These are phyloP conservation scores for Euura lappo DNA, from an alignment of 1,140 invertebrate species.

Conservation along the genomic window DNA sequence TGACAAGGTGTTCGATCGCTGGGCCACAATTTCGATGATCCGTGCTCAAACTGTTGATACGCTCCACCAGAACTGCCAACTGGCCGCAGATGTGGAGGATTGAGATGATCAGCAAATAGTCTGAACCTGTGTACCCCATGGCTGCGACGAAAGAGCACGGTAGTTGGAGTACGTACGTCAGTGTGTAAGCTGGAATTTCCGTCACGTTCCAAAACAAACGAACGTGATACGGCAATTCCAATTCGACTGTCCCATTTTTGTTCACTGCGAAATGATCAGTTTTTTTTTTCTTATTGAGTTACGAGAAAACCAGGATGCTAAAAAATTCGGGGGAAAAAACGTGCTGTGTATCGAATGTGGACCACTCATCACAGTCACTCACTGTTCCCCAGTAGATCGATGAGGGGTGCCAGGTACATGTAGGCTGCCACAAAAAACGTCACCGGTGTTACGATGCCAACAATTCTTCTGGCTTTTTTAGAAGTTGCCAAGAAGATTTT, in stretches of 20 bases:
- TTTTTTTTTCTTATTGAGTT: too few relatives aligned
- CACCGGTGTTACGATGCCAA: conserved; percentile 9
- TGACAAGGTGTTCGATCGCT: neutral
- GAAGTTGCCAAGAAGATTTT: conserved; percentile 26
- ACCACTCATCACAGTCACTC: neutral
- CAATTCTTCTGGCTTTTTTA: conserved; percentile 8
- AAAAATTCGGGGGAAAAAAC: too few relatives aligned
- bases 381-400: conserved; percentile 15
- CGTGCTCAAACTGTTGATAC: conserved; percentile 9
- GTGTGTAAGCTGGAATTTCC: conserved; percentile 17
- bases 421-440: conserved; percentile 2
- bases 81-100: conserved; percentile 17
- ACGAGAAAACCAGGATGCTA: neutral
- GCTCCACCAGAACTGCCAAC: conserved; percentile 10
- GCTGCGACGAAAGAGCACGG: conserved; percentile 19
- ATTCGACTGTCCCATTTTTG: conserved; percentile 21
- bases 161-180: conserved; percentile 22
- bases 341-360: too few relatives aligned
- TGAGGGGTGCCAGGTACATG: conserved; percentile 15
- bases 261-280: neutral
- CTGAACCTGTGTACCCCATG: conserved; percentile 17
- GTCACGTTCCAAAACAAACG: conserved; percentile 23
- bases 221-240: conserved; percentile 26
- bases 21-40: neutral
- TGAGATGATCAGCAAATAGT: neutral